phyloP scores from a whole-genome alignment of 35 echinoderm and acorn worm species.

The Eucidaris tribuloides region DNA sequence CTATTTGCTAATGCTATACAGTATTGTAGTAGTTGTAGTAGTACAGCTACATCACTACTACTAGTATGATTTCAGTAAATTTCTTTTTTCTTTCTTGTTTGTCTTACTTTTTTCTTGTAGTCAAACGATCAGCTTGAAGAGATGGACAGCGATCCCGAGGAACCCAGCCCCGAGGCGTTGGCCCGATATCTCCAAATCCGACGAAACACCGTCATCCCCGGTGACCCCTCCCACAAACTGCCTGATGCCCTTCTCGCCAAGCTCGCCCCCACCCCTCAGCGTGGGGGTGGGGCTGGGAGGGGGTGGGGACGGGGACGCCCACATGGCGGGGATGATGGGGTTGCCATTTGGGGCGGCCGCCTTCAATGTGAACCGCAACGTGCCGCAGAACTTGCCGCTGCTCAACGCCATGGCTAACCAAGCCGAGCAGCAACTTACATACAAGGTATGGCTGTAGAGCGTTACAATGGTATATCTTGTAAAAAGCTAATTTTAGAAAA shows the following conservation, averaged over 20 bases:
- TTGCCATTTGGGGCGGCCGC: not conserved
- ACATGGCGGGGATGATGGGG: not conserved
- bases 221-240: conserved; percentile 73
- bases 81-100: not conserved
- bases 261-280: not conserved
- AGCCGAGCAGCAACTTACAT: conserved; percentile 58
- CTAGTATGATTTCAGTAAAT: not conserved
- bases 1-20: too few relatives aligned
- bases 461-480: too few relatives aligned
- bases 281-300: not conserved
- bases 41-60: not conserved
- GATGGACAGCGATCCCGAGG: conserved; percentile 86
- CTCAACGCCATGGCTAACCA: conserved; percentile 12
- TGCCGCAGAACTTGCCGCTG: conserved; percentile 90
- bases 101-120: too few relatives aligned
- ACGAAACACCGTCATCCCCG: conserved; percentile 69
- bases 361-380: conserved; percentile 43
- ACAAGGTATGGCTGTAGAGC: conserved; percentile 54
- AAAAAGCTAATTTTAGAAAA: too few relatives aligned
- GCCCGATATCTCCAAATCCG: conserved; percentile 70
- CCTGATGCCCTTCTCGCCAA: conserved; percentile 35
- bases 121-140: conserved; percentile 64
- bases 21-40: not conserved
- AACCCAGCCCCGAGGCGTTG: conserved; percentile 66
- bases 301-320: conserved; percentile 16